Base-by-base conservation (phyloP, 1,140 invertebrate species). In the Papilio polytes region DNA sequence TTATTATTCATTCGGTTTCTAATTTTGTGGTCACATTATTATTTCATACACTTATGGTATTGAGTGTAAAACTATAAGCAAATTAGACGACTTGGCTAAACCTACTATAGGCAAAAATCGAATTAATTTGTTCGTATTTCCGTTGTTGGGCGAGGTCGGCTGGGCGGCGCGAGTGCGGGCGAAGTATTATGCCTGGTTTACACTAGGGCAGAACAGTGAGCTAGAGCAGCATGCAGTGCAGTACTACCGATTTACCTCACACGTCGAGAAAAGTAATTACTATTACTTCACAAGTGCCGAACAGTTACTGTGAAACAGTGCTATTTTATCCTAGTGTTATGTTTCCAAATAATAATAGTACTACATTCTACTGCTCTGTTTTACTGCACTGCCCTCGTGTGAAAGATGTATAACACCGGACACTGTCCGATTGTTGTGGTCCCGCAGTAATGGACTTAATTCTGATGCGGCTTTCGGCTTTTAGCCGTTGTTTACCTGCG, bases 401-500 rank as follows among this genome's bases (percentile, higher is more conserved):
- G 53, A 56, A 56, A 20, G n/a, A n/a, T 82, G 83, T 82, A 86
- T 88, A 84, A 88, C 83, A 86, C 83, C 81, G 84, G 84, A 84
- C 84, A 84, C 80, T 82, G 83, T 80, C 80, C 84, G 83, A 88
- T 86, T 87, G 87, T 84, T 87, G 87, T 84, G 86, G 87, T 86
- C 79, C 80, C 48, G 78, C 80, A 81, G 80, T 89, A 89, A 87
- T 89, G 85, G 86, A 86, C 85, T 89, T 87, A 87, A 86, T 87
- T 89, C 84, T 83, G 85, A 84, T 85, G 87, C 80, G 86, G 87
- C 85, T 89, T 87, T 87, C 82, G 84, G 87, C 87, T 89, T 89
- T 86, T 87, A 87, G 83, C 85, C 84, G 83, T 85, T 87, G 86
- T 89, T 89, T 86, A 87, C 86, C 83, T 85, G 85, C 82, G 53